Evolutionary conservation across 2,888 invertebrate species (phyloP).

Genomic region (Lasioglossum morio): DNA sequence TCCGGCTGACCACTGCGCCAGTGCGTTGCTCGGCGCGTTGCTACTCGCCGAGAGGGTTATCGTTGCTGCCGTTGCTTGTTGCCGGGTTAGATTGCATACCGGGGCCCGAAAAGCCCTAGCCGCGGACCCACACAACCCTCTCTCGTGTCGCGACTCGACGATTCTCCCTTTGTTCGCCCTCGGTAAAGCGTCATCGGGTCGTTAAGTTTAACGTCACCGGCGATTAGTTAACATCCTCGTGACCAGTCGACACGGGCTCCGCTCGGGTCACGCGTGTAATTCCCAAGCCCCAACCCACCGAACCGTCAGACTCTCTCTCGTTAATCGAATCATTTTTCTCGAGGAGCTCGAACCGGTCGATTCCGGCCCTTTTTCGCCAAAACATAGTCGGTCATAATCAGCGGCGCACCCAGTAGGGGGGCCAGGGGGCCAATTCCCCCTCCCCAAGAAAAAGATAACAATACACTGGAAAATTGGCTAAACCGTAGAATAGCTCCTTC

Average conservation of each 20-base stretch:
- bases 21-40: not conserved
- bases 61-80: slow-evolving; percentile 59
- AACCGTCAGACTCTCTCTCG: not conserved
- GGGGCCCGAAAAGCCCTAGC: slow-evolving; percentile 39
- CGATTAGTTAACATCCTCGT: slow-evolving; percentile 59
- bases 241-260: slow-evolving; percentile 49
- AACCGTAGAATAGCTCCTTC: too few species aligned
- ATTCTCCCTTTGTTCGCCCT: slow-evolving; percentile 57
- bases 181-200: slow-evolving; percentile 55
- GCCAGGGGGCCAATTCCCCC: too few species aligned
- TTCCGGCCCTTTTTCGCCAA: not conserved
- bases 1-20: slow-evolving; percentile 57
- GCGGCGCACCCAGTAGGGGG: too few species aligned
- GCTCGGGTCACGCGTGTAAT: slow-evolving; percentile 53
- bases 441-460: too few species aligned
- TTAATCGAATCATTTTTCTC: slow-evolving; percentile 14
- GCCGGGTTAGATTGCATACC: slow-evolving; percentile 6
- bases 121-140: slow-evolving; percentile 21
- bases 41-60: slow-evolving; percentile 36
- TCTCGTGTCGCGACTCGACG: slow-evolving; percentile 22
- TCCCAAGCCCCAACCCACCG: not conserved
- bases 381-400: too few species aligned
- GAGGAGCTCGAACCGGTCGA: not conserved
- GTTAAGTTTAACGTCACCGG: slow-evolving; percentile 58
- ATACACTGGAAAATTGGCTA: too few species aligned